Evolutionary conservation across 2,797 vertebrate species (phyloP).

Genomic region (Protosalanx chinensis): DNA sequence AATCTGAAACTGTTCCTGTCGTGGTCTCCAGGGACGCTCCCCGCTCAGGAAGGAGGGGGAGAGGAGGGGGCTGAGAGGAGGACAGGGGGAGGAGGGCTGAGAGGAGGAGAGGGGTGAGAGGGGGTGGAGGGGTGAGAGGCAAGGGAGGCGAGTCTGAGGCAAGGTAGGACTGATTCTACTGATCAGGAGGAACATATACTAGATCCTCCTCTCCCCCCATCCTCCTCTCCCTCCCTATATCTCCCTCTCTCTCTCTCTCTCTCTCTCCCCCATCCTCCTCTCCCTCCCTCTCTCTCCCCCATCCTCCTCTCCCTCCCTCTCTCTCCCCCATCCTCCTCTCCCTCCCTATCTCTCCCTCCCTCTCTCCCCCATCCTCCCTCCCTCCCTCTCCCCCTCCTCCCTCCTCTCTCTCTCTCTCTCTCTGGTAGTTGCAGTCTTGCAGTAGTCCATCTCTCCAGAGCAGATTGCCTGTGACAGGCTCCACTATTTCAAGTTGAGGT

Average conservation of each 20-base stretch:
- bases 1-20: background rate
- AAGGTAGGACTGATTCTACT: too few relatives aligned
- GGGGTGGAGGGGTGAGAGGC: too few relatives aligned
- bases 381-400: conserved; percentile 13
- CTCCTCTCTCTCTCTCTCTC: background rate
- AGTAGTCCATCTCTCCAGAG: conserved; percentile 62
- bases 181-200: too few relatives aligned
- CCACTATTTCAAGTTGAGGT: conserved; percentile 71
- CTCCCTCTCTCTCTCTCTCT: background rate
- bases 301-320: too few relatives aligned
- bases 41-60: background rate
- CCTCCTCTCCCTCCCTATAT: background rate
- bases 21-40: background rate
- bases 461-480: conserved; percentile 74
- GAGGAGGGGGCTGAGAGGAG: conserved; percentile 42
- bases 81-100: too few relatives aligned
- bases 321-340: too few relatives aligned
- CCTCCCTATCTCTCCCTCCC: conserved; percentile 20
- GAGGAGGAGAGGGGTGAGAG: too few relatives aligned
- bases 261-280: background rate
- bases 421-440: conserved; percentile 57
- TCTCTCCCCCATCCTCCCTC: conserved; percentile 7
- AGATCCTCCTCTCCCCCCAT: too few relatives aligned
- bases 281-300: too few relatives aligned
- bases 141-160: too few relatives aligned